phyloP scores from a whole-genome alignment of 2,888 invertebrate genomes.

The Alentia gelatinosa region DNA sequence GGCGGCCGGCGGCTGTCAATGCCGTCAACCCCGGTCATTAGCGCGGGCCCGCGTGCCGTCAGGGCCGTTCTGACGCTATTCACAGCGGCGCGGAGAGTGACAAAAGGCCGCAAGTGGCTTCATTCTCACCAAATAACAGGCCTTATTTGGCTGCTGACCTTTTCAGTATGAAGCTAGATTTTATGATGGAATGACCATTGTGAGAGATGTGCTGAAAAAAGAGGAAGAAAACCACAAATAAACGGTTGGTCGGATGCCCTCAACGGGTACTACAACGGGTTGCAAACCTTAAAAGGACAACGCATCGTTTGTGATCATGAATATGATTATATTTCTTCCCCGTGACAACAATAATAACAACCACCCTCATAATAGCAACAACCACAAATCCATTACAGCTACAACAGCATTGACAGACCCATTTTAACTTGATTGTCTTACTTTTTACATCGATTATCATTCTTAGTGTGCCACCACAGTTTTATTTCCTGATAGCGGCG shows the following conservation, averaged over 20 bases:
- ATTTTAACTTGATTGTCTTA: background rate
- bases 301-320: no score
- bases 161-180: background rate
- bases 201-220: background rate
- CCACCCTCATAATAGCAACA: no score
- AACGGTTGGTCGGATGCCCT: background rate
- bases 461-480: background rate
- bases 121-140: background rate
- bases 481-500: background rate
- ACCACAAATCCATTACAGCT: no score
- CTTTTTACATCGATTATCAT: background rate
- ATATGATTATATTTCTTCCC: no score
- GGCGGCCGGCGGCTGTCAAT: no score
- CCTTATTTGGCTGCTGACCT: conserved; percentile 19
- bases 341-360: no score
- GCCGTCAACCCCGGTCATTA: no score
- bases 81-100: background rate
- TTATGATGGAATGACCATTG: background rate
- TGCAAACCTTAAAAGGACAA: background rate
- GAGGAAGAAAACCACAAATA: background rate
- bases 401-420: no score
- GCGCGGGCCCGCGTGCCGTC: no score
- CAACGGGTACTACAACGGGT: background rate
- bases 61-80: background rate
- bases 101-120: background rate